These are phyloP conservation scores for Mizuhopecten yessoensis DNA, from an alignment of 1,140 invertebrate genomes.

Conservation along the genomic window DNA sequence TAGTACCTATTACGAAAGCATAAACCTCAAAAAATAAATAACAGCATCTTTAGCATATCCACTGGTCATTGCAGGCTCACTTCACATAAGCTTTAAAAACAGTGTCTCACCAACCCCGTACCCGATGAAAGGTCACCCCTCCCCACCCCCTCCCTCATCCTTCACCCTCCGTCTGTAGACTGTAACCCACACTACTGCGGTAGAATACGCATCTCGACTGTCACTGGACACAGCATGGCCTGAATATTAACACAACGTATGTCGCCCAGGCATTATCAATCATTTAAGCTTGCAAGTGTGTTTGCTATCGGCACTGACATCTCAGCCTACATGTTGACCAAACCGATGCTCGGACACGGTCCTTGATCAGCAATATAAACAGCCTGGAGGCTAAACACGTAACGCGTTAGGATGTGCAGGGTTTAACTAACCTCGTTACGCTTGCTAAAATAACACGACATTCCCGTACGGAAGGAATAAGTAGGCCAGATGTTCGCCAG, in stretches of 20 bases:
- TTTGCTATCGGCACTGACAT: background rate
- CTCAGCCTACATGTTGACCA: background rate
- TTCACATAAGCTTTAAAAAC: no score
- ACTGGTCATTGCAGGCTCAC: no score
- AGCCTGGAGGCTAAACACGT: background rate
- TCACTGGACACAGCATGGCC: constrained; percentile 3
- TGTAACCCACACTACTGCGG: background rate
- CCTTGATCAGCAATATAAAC: background rate
- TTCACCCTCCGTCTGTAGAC: background rate
- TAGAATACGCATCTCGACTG: no score
- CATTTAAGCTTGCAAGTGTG: background rate
- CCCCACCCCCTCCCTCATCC: background rate
- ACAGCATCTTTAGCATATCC: no score
- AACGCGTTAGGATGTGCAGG: background rate
- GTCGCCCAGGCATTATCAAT: background rate
- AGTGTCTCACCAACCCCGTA: no score
- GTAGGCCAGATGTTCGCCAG: constrained; percentile 9
- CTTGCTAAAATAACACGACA: constrained; percentile 17
- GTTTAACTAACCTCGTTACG: background rate
- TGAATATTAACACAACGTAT: background rate
- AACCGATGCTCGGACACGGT: background rate
- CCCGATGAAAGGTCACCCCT: no score
- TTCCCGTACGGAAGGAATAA: background rate
- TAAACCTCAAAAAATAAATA: no score
- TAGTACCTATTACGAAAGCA: no score